Conservation (phyloP, 2,888 invertebrate species). For the Sclerodermus sp. region DNA sequence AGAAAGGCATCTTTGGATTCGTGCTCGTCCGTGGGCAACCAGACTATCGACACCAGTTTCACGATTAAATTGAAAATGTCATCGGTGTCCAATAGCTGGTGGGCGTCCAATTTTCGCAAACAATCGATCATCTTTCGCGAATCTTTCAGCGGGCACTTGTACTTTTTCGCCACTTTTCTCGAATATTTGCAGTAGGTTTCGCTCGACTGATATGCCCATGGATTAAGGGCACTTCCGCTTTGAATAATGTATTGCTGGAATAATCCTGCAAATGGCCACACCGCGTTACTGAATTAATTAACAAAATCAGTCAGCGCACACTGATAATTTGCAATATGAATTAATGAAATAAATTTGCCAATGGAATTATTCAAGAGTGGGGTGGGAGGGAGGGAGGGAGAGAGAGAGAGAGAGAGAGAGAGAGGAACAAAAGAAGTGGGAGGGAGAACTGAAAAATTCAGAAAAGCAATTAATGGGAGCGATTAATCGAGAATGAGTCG, state of each 20-base stretch:
- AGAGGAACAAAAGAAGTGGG: too few species aligned
- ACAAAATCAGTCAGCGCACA: too few species aligned
- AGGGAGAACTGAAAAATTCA: too few species aligned
- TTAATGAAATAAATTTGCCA: too few species aligned
- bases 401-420: too few species aligned
- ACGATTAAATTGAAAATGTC: constrained; percentile 9
- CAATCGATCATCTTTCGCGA: constrained; percentile 23
- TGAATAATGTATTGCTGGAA: constrained; percentile 30
- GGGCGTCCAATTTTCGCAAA: constrained; percentile 15
- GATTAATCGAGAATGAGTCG: too few species aligned
- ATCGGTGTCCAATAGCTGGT: constrained; percentile 9
- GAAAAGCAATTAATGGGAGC: too few species aligned
- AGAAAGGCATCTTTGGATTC: constrained; percentile 26
- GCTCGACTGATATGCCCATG: constrained; percentile 17
- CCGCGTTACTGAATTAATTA: too few species aligned
- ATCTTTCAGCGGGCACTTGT: constrained; percentile 20
- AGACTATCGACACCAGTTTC: constrained; percentile 7
- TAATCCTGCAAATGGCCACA: too few species aligned
- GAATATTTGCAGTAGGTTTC: constrained; percentile 15
- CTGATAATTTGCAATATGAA: too few species aligned
- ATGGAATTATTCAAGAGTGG: too few species aligned
- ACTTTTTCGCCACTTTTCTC: constrained; percentile 12
- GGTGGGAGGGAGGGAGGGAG: too few species aligned
- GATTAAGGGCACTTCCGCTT: constrained; percentile 24
- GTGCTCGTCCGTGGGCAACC: constrained; percentile 28